Percentiles rank a stretch among this genome's conserved stretches.
Evolutionary conservation across 2,797 vertebrate genomes (phyloP).

Genomic region (Delichon dasypus): DNA sequence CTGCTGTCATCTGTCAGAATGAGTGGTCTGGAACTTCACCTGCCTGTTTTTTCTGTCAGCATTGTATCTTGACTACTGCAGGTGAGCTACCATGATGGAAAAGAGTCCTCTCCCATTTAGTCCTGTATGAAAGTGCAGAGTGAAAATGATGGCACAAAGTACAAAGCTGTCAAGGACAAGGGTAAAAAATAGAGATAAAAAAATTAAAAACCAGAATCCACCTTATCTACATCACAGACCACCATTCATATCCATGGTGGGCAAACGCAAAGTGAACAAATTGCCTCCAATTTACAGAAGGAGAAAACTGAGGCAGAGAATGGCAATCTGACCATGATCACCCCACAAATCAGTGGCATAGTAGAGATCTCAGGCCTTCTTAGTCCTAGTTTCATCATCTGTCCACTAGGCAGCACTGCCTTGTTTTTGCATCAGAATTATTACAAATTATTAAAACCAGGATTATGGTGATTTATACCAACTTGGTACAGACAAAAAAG

Average conservation of each 20-base stretch:
- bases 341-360: neutral
- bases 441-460: neutral
- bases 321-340: neutral
- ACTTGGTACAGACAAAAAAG: neutral
- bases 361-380: neutral
- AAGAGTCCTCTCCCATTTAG: neutral
- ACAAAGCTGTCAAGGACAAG: neutral
- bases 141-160: neutral
- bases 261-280: neutral
- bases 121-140: neutral
- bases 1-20: constrained; percentile 18
- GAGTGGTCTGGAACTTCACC: neutral
- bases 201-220: neutral
- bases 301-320: neutral
- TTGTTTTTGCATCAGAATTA: neutral
- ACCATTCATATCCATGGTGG: neutral
- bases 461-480: neutral
- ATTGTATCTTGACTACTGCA: neutral
- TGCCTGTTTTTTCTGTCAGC: neutral
- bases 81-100: neutral
- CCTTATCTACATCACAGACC: neutral
- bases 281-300: neutral
- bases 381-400: neutral
- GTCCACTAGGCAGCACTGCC: neutral
- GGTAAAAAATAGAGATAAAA: neutral